Percentiles rank a stretch among this genome's conserved stretches.
phyloP scores from a whole-genome alignment of 1,140 invertebrate genomes.

The Tetragnatha versicolor region DNA sequence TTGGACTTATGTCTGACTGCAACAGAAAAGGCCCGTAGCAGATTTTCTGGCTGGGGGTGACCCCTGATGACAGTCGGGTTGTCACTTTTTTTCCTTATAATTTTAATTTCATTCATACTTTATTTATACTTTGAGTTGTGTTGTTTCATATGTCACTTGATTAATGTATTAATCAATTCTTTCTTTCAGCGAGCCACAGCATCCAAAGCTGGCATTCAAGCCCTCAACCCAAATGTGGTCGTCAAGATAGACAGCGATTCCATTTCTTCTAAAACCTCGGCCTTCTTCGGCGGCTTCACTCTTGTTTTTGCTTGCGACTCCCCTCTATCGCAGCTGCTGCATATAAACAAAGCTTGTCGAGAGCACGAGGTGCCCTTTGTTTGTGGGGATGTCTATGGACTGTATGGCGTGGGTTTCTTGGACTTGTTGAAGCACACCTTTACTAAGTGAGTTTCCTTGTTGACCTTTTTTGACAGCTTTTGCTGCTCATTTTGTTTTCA shows the following conservation, averaged over 20 bases:
- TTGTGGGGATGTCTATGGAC: constrained; percentile 91
- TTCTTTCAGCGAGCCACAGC: constrained; percentile 79
- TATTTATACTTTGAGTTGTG: too few species aligned
- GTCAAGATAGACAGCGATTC: constrained; percentile 75
- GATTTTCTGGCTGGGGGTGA: too few species aligned
- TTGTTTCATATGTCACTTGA: too few species aligned
- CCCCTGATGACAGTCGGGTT: too few species aligned
- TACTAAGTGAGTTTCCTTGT: constrained; percentile 75
- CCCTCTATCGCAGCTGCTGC: constrained; percentile 73
- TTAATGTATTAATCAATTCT: constrained; percentile 33
- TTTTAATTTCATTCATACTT: too few species aligned
- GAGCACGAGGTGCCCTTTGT: constrained; percentile 83
- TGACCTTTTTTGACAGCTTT: neutral
- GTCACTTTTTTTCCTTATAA: neutral
- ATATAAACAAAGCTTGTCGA: constrained; percentile 82
- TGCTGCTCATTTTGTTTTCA: neutral
- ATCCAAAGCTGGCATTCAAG: constrained; percentile 77
- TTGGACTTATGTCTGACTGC: too few species aligned
- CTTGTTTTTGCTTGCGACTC: constrained; percentile 84
- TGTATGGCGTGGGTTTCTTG: constrained; percentile 88
- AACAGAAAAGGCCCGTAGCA: too few species aligned
- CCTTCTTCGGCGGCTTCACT: constrained; percentile 71
- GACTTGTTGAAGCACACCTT: constrained; percentile 85
- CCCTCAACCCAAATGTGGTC: constrained; percentile 92
- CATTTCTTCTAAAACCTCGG: constrained; percentile 67